These are phyloP conservation scores for Callyntrura sp. DNA, from an alignment of 2,888 invertebrate species.

Conservation along the genomic window DNA sequence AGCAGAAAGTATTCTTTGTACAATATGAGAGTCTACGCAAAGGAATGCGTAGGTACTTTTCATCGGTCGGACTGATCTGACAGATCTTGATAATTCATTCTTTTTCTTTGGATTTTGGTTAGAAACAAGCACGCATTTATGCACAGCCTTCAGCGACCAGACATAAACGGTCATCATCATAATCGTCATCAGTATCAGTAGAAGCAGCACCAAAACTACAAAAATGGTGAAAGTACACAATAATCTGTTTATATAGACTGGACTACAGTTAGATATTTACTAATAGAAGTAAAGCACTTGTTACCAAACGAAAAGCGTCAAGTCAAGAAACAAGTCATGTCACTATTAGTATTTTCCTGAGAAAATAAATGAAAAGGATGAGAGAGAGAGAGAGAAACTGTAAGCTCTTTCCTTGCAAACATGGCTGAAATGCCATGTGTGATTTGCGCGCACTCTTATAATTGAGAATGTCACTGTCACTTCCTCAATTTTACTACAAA, in stretches of 20 bases:
- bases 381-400: slow-evolving; percentile 2
- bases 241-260: background rate
- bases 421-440: background rate
- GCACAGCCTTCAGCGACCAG: slow-evolving; percentile 12
- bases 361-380: background rate
- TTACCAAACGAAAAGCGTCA: slow-evolving; percentile 7
- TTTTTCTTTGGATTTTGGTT: slow-evolving; percentile 11
- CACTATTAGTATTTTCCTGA: slow-evolving; percentile 9
- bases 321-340: slow-evolving; percentile 49
- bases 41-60: slow-evolving; percentile 15
- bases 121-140: background rate
- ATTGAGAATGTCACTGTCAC: slow-evolving; percentile 74
- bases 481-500: slow-evolving; percentile 63
- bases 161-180: background rate
- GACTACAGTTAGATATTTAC: too few relatives aligned
- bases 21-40: slow-evolving; percentile 9
- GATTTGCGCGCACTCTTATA: slow-evolving; percentile 21
- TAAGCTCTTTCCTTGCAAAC: slow-evolving; percentile 17
- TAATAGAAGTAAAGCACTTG: background rate
- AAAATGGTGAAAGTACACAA: slow-evolving; percentile 73
- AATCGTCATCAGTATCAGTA: background rate
- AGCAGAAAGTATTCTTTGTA: slow-evolving; percentile 33
- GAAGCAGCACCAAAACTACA: slow-evolving; percentile 7
- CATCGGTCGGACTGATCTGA: background rate
- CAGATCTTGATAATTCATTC: slow-evolving; percentile 26